Conservation (phyloP, 2,113 vertebrate species). For the Myanophis thanlyinensis region DNA sequence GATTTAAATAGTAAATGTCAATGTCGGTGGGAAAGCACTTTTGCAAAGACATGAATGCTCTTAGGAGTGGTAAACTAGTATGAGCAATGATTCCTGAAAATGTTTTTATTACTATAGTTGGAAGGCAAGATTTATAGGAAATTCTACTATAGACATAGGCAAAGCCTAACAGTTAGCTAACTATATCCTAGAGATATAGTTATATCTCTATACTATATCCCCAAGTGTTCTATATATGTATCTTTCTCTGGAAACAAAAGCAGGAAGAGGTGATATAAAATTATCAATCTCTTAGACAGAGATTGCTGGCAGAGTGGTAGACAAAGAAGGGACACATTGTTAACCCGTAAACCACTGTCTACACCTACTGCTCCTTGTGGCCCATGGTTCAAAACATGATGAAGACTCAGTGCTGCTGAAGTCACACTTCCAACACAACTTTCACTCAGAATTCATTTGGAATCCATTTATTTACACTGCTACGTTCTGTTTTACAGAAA, state of each 20-base stretch:
- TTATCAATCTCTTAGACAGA: not conserved
- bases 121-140: not conserved
- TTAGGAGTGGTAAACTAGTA: not conserved
- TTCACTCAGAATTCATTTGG: not conserved
- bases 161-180: not conserved
- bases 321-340: not conserved
- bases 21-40: not conserved
- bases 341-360: not conserved
- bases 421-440: not conserved
- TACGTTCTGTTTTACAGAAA: not conserved
- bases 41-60: not conserved
- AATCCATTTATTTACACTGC: not conserved
- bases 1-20: not conserved
- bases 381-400: not conserved
- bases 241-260: not conserved
- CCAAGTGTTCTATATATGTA: not conserved
- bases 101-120: not conserved
- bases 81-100: not conserved
- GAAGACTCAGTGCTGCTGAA: not conserved
- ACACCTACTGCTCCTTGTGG: not conserved
- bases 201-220: too few relatives aligned
- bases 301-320: not conserved
- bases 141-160: not conserved
- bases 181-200: too few relatives aligned
- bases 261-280: not conserved